Base-by-base conservation (phyloP, 92 coral and sea anemone species). In the Palythoa grandis region DNA sequence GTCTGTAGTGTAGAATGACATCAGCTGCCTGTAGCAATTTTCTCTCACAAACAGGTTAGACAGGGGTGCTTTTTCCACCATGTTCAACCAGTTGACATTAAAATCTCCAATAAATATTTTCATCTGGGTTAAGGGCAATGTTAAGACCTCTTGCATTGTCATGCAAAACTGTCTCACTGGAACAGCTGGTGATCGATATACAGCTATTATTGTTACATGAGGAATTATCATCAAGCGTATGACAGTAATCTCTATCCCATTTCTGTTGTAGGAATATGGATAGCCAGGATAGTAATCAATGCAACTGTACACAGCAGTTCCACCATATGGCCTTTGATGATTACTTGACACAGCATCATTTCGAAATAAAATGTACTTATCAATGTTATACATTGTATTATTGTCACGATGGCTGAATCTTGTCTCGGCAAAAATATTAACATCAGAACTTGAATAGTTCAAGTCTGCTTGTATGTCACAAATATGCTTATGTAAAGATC, bases 1-100 rank as follows among this genome's bases (percentile, higher is more conserved):
- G 79, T 90, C 91, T 85, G 93, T 82, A 77, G 90, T 90, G 79
- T 82, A 87, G 56, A 24, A 70, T 83, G 77, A 72, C 40, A 90
- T 75, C 73, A 87, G 79, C 68, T 90, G 90, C 71, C 78, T 90
- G 85, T 82, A 86, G 84, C 70, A 10, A 67, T 78, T 38, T 22
- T 86, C 82, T 69, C 78, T 89, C 52, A 85, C 74, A 72, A 84
- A 84, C 3, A 88, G 77, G 85, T 88, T 76, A 85, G 66, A 76
- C 65, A 89, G 80, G 65, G 92, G 89, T 68, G 86, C 65, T 78
- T 70, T 84, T 48, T 89, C 87, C 11, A 20, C 38, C 86, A 76
- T 77, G 74, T 77, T 77, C 60, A 88, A 84, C 91, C 91, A 88
- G 65, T 88, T 88, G n/a, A 84, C 24, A 71, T 88, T 88, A 71